These are phyloP conservation scores for Emydocephalus ijimae DNA, from an alignment of 2,113 vertebrate species.

Conservation along the genomic window DNA sequence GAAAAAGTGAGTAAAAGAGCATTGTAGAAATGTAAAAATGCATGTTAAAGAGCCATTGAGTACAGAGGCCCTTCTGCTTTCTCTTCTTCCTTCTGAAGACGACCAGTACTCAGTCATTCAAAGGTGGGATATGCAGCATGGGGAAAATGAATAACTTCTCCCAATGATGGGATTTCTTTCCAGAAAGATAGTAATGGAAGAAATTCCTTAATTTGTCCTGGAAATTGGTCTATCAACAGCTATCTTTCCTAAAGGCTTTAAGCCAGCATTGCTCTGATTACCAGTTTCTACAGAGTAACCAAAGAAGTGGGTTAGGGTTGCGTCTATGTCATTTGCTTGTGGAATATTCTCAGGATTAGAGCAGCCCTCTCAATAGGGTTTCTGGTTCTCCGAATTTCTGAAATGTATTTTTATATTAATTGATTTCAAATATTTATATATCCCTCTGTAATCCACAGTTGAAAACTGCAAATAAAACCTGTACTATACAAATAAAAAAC, in stretches of 20 bases:
- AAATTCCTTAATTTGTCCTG: not conserved
- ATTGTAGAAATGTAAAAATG: not conserved
- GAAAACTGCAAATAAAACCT: not conserved
- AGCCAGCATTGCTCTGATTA: not conserved
- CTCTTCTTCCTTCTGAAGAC: not conserved
- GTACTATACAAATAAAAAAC: not conserved
- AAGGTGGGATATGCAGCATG: not conserved
- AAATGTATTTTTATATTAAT: not conserved
- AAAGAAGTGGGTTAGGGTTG: not conserved
- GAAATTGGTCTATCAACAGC: not conserved
- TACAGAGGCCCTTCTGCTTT: not conserved
- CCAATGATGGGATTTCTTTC: not conserved
- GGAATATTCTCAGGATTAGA: not conserved
- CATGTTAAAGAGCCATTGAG: not conserved
- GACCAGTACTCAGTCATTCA: not conserved
- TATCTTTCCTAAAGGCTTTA: not conserved
- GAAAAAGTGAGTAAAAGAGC: not conserved
- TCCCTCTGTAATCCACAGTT: not conserved
- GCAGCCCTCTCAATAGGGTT: not conserved
- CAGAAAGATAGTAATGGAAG: not conserved
- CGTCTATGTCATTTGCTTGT: not conserved
- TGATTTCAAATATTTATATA: not conserved
- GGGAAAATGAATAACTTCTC: not conserved
- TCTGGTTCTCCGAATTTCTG: not conserved
- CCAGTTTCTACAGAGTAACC: not conserved